These are phyloP conservation scores for Thymelicus acteon DNA, from an alignment of 2,888 invertebrate species.

Conservation along the genomic window DNA sequence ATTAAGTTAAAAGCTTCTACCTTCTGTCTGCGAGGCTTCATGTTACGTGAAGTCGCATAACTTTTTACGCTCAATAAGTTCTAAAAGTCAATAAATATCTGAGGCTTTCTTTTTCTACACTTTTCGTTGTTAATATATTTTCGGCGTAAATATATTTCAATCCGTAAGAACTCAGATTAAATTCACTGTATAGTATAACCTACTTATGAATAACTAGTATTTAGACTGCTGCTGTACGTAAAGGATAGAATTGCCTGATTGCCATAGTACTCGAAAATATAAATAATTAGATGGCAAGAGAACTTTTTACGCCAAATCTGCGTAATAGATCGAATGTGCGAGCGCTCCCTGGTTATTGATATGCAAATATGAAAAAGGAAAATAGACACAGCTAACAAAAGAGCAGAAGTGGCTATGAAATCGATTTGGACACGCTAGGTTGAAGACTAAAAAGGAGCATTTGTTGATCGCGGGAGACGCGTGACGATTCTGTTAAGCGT, in stretches of 20 bases:
- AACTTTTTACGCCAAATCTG: conserved; percentile 23
- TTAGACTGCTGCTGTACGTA: too few species aligned
- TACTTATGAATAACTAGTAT: too few species aligned
- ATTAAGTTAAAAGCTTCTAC: conserved; percentile 37
- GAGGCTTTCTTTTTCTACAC: not conserved
- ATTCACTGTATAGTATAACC: too few species aligned
- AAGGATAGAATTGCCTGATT: too few species aligned
- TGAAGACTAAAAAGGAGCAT: conserved; percentile 59
- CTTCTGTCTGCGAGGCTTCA: not conserved
- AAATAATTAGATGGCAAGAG: not conserved
- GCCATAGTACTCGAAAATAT: too few species aligned
- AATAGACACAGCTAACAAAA: conserved; percentile 60
- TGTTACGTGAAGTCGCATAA: not conserved
- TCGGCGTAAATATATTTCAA: not conserved
- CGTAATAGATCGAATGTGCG: conserved; percentile 19
- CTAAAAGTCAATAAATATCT: not conserved
- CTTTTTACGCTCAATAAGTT: conserved; percentile 2
- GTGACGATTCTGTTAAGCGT: conserved; percentile 64
- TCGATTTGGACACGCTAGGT: conserved; percentile 67
- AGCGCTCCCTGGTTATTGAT: conserved; percentile 48
- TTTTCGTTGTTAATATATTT: not conserved
- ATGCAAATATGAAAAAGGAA: conserved; percentile 69
- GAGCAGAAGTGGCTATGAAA: conserved; percentile 64
- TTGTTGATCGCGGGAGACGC: conserved; percentile 58
- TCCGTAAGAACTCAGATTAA: too few species aligned